A percentile compares a stretch with the other conserved stretches of the same genome.
Conservation (phyloP, 2,888 invertebrate species). For the Cylindroiulus punctatus region DNA sequence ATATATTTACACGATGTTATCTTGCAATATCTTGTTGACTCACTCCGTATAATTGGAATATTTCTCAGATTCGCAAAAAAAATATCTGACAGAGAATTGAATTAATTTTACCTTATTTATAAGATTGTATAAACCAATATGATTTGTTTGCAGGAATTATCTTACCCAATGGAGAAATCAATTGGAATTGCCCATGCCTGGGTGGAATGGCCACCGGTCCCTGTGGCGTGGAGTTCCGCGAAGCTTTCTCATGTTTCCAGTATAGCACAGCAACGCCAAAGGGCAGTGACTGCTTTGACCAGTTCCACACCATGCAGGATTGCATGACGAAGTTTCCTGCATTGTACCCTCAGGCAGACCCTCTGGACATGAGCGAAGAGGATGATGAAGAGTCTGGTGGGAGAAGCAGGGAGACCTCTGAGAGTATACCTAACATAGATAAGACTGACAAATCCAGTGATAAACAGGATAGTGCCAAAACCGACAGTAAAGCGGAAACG, state of each 20-base stretch:
- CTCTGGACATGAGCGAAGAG: conserved; percentile 42
- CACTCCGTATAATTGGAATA: too few species aligned
- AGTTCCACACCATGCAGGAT: conserved; percentile 57
- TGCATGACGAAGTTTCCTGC: conserved; percentile 57
- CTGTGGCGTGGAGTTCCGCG: conserved; percentile 90
- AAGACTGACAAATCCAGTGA: background rate
- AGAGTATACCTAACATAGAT: background rate
- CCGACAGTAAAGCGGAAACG: background rate
- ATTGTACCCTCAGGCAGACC: conserved; percentile 55
- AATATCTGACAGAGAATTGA: too few species aligned
- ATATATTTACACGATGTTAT: too few species aligned
- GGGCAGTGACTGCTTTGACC: conserved; percentile 89
- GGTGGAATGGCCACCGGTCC: conserved; percentile 98
- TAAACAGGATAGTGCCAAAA: background rate
- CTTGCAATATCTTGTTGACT: too few species aligned
- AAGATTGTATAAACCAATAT: too few species aligned
- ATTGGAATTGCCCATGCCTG: conserved; percentile 96
- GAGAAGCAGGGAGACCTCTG: background rate
- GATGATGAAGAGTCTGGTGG: conserved; percentile 45
- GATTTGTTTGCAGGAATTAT: conserved; percentile 76
- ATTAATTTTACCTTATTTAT: too few species aligned
- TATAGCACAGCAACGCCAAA: conserved; percentile 85
- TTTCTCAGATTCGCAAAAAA: too few species aligned
- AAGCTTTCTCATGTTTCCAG: conserved; percentile 95
- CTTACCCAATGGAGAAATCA: conserved; percentile 85